Conservation (phyloP, 2,888 invertebrate genomes). For the Agonopterix heracliana region DNA sequence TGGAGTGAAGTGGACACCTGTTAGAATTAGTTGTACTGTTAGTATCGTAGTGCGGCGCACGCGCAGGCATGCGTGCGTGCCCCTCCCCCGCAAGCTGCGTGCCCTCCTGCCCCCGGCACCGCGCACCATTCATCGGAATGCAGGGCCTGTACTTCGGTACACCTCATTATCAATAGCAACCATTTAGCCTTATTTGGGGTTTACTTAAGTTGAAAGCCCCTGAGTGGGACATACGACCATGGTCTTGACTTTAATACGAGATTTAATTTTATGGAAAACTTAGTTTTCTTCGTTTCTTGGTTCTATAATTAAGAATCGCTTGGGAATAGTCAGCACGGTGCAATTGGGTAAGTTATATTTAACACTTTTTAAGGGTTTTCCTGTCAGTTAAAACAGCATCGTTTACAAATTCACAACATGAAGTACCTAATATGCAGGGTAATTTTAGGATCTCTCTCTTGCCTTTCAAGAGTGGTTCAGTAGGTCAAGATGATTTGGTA, state of each 20-base stretch:
- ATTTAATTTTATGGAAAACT: too few species aligned
- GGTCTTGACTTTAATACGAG: neutral
- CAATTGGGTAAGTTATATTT: too few species aligned
- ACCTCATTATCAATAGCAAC: slow-evolving; percentile 53
- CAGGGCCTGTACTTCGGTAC: slow-evolving; percentile 53
- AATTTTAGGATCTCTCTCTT: too few species aligned
- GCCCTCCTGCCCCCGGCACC: slow-evolving; percentile 21
- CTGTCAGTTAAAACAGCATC: too few species aligned
- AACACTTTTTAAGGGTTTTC: too few species aligned
- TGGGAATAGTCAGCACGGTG: too few species aligned
- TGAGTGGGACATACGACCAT: neutral
- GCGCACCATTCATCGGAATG: slow-evolving; percentile 64
- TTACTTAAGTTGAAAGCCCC: slow-evolving; percentile 9
- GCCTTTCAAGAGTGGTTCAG: too few species aligned
- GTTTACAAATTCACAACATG: too few species aligned
- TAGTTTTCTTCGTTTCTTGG: too few species aligned
- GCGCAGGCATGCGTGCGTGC: slow-evolving; percentile 58
- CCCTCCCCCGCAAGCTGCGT: slow-evolving; percentile 20
- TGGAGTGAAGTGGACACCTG: slow-evolving; percentile 53
- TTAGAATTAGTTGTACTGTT: slow-evolving; percentile 55
- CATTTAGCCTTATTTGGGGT: slow-evolving; percentile 43
- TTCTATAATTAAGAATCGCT: too few species aligned
- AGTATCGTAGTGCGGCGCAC: slow-evolving; percentile 45
- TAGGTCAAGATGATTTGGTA: too few species aligned
- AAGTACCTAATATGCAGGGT: too few species aligned